Evolutionary conservation across 2,888 invertebrate species (phyloP), one percentile per base, ranked within the genome.

Genomic region (Bellardia bayeri): DNA sequence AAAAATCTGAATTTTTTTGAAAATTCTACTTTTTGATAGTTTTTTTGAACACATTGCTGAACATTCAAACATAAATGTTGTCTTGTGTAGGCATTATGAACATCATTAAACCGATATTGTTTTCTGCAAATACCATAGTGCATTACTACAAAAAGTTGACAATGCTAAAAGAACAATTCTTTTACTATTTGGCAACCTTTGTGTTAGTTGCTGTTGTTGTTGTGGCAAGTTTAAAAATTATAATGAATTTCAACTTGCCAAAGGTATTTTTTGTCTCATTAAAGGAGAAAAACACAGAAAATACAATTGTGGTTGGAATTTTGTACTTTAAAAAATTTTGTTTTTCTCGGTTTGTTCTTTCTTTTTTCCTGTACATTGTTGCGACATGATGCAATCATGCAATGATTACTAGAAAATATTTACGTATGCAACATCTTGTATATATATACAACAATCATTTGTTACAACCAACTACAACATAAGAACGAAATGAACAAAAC

Each of bases 211-310:
- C 51, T 74, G 23, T 54, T 75, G 30, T 74, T 61, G 54, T 49
- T 75, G 80, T 84, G 40, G 40, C 37, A 68, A 33, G 40, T 61
- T 63, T 37, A 61, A 72, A 56, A 74, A 79, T 78, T 79, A 75
- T 85, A 85, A 85, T 85, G 85, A 82, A 87, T 75, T 85, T 69
- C 63, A 66, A 71, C 64, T 72, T 82, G 85, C 85, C 82, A 85
- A 87, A 85, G 85, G 82, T 87, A 82, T 85, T 85, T 87, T 80
- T 82, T 82, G 74, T 85, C 85, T 87, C 85, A 87, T 87, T 87
- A 85, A 79, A 84, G 85, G 63, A 72, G 64, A 75, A 78, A 78
- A 82, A 84, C 61, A 84, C 30, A 56, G 23, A 82, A 64, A 75
- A 33, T 64, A 56, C 37, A 79, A 81, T 84, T 81, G 71, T 30